Conservation (phyloP, 2,113 vertebrate species). For the Gadus macrocephalus region DNA sequence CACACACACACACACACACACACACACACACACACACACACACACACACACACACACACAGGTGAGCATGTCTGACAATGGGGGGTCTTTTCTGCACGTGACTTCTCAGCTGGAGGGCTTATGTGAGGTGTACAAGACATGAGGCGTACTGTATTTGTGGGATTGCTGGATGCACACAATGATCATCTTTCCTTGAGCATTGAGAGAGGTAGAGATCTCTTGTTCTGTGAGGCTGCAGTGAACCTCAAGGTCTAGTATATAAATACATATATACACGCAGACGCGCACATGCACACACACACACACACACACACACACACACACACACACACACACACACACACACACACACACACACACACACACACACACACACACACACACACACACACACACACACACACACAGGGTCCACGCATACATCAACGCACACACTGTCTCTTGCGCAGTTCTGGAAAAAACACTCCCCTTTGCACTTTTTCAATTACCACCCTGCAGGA, state of each 20-base stretch:
- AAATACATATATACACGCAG: conserved; percentile 14
- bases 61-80: conserved; percentile 3
- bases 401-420: conserved; percentile 5
- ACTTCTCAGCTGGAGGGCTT: neutral
- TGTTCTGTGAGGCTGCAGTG: conserved; percentile 59
- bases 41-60: no score
- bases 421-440: conserved; percentile 13
- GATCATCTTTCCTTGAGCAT: conserved; percentile 32
- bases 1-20: no score
- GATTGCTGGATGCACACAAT: conserved; percentile 45
- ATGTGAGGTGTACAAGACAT: neutral
- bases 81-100: neutral
- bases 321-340: conserved; percentile 30
- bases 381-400: conserved; percentile 42
- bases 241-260: conserved; percentile 26
- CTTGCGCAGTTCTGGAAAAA: conserved; percentile 35
- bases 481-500: conserved; percentile 72
- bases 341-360: conserved; percentile 41
- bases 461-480: conserved; percentile 71
- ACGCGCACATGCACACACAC: conserved; percentile 30
- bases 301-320: conserved; percentile 37
- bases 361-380: conserved; percentile 38
- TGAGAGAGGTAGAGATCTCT: conserved; percentile 61
- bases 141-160: conserved; percentile 33
- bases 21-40: no score